A percentile compares a stretch with the other conserved stretches of the same genome.
phyloP scores from a whole-genome alignment of 64 coral and sea anemone species.

The Dendronephthya gigantea region DNA sequence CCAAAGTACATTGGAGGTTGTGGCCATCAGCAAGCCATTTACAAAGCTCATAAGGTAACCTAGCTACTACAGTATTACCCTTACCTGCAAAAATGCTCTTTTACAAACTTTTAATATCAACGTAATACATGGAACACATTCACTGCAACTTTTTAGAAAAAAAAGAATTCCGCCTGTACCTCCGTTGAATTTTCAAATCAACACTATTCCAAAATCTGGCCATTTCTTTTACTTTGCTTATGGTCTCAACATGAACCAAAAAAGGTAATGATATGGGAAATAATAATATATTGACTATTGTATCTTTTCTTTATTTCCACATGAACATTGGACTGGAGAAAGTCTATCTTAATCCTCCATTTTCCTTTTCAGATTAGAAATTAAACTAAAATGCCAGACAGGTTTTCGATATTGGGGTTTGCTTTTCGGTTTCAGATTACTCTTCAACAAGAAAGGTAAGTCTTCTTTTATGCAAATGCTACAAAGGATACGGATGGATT shows the following conservation, averaged over 20 bases:
- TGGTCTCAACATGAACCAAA: slow-evolving; percentile 67
- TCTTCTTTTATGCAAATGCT: too few relatives aligned
- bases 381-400: slow-evolving; percentile 63
- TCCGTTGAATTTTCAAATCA: slow-evolving; percentile 59
- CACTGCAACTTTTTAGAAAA: background rate
- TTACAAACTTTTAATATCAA: background rate
- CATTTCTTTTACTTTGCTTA: slow-evolving; percentile 75
- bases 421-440: slow-evolving; percentile 69
- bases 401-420: slow-evolving; percentile 61
- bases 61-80: background rate
- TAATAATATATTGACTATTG: background rate
- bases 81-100: background rate
- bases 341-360: background rate
- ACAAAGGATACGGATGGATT: too few relatives aligned
- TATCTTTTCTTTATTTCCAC: background rate
- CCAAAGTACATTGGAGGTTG: too few relatives aligned
- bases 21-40: too few relatives aligned
- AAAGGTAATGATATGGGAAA: slow-evolving; percentile 42
- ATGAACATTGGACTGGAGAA: too few relatives aligned
- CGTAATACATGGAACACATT: too few relatives aligned
- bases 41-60: background rate
- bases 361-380: slow-evolving; percentile 46
- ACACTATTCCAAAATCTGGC: slow-evolving; percentile 43
- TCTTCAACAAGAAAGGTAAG: slow-evolving; percentile 78
- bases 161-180: background rate